Evolutionary conservation across 2,888 invertebrate species (phyloP), one percentile per base, ranked within the genome.

Genomic region (Sinelater perroti): DNA sequence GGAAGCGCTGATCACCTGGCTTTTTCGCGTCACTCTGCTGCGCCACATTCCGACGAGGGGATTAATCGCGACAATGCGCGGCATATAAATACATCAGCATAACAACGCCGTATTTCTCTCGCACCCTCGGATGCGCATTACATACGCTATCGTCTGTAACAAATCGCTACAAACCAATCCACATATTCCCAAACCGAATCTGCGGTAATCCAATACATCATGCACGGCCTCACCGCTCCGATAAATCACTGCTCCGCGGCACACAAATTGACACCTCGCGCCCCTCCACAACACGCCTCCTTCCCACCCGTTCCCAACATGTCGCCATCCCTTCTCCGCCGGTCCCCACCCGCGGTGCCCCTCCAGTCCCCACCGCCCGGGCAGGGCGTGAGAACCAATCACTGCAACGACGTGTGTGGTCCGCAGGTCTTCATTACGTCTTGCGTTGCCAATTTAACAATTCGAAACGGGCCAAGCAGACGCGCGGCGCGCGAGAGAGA

Each of bases 361-460:
- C n/a, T n/a, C n/a, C n/a, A n/a, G n/a, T n/a, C n/a, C 65, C 64
- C 54, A 28, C 30, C 47, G 42, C 51, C 49, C 28, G 60, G 74
- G 75, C 64, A 72, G 67, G 66, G 71, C 70, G 55, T 66, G 59
- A 62, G 68, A 72, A 70, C 78, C 77, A 78, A 78, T 78, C 76
- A 74, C 70, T 71, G 73, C 70, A 68, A 65, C 78, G 75, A 77
- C 76, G 77, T 78, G 78, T 78, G 78, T 78, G 78, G 78, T 78
- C 78, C 73, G 71, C 71, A 72, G 72, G 75, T 78, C 78, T 78
- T 78, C 77, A 78, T 78, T 78, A 77, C 70, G 72, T 73, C 73
- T 72, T 70, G 70, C 67, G 72, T 75, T 75, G 77, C 75, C 75
- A 77, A 76, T 77, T 77, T 76, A 76, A 73, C 73, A 72, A 76